Evolutionary conservation across 2,888 invertebrate species (phyloP), one percentile per base, ranked within the genome.

Genomic region (Mythimna albipuncta): DNA sequence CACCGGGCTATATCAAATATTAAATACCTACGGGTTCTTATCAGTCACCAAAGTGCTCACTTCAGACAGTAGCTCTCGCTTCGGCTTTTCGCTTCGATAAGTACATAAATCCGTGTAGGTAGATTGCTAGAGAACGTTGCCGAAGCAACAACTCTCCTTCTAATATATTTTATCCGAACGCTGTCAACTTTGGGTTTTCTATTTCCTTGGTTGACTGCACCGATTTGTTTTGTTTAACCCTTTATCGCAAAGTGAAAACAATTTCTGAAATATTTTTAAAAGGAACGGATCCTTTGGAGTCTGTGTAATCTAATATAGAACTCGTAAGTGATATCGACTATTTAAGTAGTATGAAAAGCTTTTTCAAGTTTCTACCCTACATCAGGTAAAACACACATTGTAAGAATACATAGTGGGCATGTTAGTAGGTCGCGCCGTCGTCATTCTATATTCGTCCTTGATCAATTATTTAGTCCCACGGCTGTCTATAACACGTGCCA

Each of bases 381-480:
- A 52, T 64, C 54, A 54, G 64, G 64, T 69, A 69, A 50, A 72
- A 63, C 59, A 72, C n/a, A 52, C 32, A 61, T n/a, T 58, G 41
- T 75, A 66, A n/a, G 26, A 64, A 82, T 72, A 82, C 57, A 50
- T 35, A 63, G 55, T 21, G 16, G 59, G 35, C 6, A 41, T 58
- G 69, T 77, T 69, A 76, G 61, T 74, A 44, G 76, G 72, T 77
- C 54, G 47, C 70, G 41, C 32, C 44, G 57, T 32, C 66, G 65
- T 79, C 69, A 68, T 75, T 82, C 64, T 69, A 64, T 69, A 75
- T 73, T 75, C 77, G 77, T 74, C 80, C 80, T 80, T 80, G 77
- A 80, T 84, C 67, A 85, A 82, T 82, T 82, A 80, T 86, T 72
- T 74, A 75, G 41, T 55, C 47, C 64, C 57, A 69, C 61, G 63